These are phyloP conservation scores for Procambarus clarkii DNA, from an alignment of 1,140 invertebrate species.

Conservation along the genomic window DNA sequence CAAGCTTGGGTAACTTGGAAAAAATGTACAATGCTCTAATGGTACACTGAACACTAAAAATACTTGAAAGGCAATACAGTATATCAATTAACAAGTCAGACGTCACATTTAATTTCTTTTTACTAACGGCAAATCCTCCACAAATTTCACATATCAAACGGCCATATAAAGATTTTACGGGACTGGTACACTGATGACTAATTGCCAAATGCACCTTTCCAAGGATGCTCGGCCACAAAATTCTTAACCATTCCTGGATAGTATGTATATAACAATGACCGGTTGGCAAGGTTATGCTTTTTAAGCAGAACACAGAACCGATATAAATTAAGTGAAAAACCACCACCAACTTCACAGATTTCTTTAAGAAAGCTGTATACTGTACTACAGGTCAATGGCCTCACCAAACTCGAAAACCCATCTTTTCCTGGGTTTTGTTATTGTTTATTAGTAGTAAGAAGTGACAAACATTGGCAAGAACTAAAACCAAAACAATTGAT, in stretches of 20 bases:
- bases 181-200: neutral
- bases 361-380: neutral
- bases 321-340: neutral
- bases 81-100: neutral
- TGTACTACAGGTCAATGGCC: neutral
- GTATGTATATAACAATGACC: neutral
- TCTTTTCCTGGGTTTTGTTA: neutral
- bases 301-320: neutral
- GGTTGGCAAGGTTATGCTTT: neutral
- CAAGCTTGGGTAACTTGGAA: neutral
- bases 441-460: neutral
- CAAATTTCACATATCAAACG: neutral
- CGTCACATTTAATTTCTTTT: no score
- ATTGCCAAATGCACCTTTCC: neutral
- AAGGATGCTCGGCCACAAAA: neutral
- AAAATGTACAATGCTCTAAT: neutral
- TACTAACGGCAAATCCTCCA: neutral
- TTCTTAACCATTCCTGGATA: neutral
- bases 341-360: neutral
- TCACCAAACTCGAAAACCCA: neutral
- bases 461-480: neutral
- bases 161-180: neutral
- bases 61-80: neutral
- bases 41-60: constrained; percentile 4
- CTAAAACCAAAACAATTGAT: neutral